Conservation (phyloP, 2,113 vertebrate species). For the Lanius ludovicianus region DNA sequence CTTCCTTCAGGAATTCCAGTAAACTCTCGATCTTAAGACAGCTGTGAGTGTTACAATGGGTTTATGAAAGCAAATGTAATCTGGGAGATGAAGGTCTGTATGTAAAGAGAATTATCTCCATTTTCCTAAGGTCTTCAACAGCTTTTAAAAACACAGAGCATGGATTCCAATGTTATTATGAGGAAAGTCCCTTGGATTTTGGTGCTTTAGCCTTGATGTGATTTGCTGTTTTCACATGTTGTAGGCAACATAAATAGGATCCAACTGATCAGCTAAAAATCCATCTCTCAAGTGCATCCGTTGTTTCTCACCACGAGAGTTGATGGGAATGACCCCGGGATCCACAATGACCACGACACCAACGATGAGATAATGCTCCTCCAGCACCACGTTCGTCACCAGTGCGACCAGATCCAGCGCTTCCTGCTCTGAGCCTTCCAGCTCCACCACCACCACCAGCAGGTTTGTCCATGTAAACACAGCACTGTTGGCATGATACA, state of each 20-base stretch:
- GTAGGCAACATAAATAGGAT: conserved; percentile 97
- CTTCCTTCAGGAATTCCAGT: conserved; percentile 36
- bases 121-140: background rate
- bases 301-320: conserved; percentile 95
- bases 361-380: conserved; percentile 94
- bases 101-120: background rate
- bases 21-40: conserved; percentile 1
- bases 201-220: conserved; percentile 19
- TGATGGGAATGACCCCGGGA: conserved; percentile 94
- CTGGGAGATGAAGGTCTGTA: background rate
- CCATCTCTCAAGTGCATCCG: conserved; percentile 96
- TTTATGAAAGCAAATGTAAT: background rate
- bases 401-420: conserved; percentile 91
- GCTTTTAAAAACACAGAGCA: background rate
- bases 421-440: conserved; percentile 93
- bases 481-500: conserved; percentile 73
- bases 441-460: conserved; percentile 93
- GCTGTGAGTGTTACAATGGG: background rate
- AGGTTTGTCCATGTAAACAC: conserved; percentile 98
- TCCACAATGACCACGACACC: conserved; percentile 96
- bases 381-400: conserved; percentile 92
- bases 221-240: conserved; percentile 83
- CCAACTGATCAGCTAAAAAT: conserved; percentile 94
- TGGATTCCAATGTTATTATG: background rate
- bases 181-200: conserved; percentile 3